Base-by-base conservation (phyloP, 2,113 vertebrate species). In the Labeo catla region DNA sequence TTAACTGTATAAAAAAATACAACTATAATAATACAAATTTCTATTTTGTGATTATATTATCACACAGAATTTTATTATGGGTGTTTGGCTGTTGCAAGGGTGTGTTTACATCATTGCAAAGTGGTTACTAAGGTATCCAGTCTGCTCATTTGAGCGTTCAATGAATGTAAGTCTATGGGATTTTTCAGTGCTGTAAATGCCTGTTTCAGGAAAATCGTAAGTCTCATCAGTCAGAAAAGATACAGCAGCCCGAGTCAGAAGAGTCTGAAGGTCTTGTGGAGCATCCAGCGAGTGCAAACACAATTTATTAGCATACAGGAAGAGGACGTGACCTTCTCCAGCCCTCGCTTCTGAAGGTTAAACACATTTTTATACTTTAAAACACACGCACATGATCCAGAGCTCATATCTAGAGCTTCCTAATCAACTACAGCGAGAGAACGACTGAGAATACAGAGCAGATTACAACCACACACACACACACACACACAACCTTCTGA, bases 301-400 rank as follows among this genome's bases (percentile, higher is more conserved):
- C 83, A 87, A 87, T 88, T 88, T 91, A 84, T 78, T 49, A 87
- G 54, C 49, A 73, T 11, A 73, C 76, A 74, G 59, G 34, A 54
- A 21, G 77, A 54, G 68, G 50, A 70, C 77, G 34, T 19, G 6
- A 50, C 47, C 57, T 45, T 76, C 66, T 49, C 43, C 23, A 43
- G 59, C 49, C n/a, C 74, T n/a, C 76, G 81, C 34, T 70, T n/a
- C 83, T 86, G 87, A 87, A 88, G 88, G 88, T 88, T 89, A 89
- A 88, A 86, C 47, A 39, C n/a, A 88, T 87, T 90, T 84, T 39
- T 36, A 11, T 76, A 65, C 78, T 88, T 88, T 72, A 61, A 83
- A 84, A 65, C 28, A 87, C 39, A 83, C 54, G 74, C 76, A 81
- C 49, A 50, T 3, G 54, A 80, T 50, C 43, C 72, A 28, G 39